These are phyloP conservation scores for Gulo gulo DNA, from an alignment of 2,113 vertebrate genomes.

Conservation along the genomic window DNA sequence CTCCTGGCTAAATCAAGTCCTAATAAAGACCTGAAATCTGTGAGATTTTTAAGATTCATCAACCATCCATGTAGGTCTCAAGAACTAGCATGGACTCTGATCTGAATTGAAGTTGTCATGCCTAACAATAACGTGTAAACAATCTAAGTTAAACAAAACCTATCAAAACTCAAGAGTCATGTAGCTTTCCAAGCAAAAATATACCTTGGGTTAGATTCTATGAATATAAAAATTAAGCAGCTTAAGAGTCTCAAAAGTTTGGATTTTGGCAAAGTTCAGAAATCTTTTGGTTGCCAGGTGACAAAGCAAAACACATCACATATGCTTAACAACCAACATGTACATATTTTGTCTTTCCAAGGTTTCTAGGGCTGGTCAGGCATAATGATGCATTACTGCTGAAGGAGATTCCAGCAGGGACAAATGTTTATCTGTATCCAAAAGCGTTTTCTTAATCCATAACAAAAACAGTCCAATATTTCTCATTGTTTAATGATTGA, in stretches of 20 bases:
- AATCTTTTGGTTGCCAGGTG: constrained; percentile 86
- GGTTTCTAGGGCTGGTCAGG: constrained; percentile 87
- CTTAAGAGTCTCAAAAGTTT: constrained; percentile 82
- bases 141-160: constrained; percentile 2
- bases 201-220: constrained; percentile 60
- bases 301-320: constrained; percentile 87
- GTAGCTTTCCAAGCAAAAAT: constrained; percentile 56
- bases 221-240: constrained; percentile 77
- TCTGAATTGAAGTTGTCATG: not conserved
- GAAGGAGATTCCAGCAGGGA: constrained; percentile 83
- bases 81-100: not conserved
- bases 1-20: not conserved
- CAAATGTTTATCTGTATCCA: constrained; percentile 89
- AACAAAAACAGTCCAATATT: constrained; percentile 82
- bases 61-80: not conserved
- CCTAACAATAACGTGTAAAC: not conserved
- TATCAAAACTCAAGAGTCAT: not conserved
- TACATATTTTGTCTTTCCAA: constrained; percentile 89
- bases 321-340: constrained; percentile 88
- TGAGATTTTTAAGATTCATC: constrained; percentile 18
- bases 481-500: constrained; percentile 78
- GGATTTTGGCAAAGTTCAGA: constrained; percentile 84
- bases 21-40: not conserved
- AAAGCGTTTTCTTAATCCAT: constrained; percentile 83
- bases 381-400: constrained; percentile 84